Conservation (phyloP, 2,797 vertebrate species). For the Notamacropus eugenii region DNA sequence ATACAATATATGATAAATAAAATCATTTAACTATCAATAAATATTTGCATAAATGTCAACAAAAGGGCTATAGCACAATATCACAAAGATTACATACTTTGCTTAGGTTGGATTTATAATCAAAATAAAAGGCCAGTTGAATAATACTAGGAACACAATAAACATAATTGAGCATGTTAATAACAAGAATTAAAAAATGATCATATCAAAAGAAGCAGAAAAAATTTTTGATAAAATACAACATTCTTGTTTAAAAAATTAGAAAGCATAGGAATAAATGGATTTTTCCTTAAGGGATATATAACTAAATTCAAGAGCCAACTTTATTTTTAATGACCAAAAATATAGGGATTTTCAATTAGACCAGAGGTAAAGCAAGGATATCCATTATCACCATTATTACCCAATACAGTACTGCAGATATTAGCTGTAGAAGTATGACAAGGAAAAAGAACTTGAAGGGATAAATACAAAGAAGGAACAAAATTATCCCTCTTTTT, state of each 20-base stretch:
- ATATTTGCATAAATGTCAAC: not conserved
- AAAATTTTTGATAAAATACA: too few species aligned
- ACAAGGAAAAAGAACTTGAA: not conserved
- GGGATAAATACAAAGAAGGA: not conserved
- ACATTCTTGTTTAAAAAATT: too few species aligned
- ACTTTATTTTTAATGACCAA: not conserved
- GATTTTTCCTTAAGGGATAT: not conserved
- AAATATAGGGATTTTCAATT: not conserved
- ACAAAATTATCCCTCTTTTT: not conserved
- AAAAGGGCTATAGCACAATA: not conserved
- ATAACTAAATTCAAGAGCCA: not conserved
- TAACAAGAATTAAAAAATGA: not conserved
- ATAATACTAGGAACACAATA: not conserved
- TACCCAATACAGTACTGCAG: not conserved
- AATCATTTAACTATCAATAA: not conserved
- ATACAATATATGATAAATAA: not conserved
- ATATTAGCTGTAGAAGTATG: not conserved
- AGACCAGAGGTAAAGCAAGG: not conserved
- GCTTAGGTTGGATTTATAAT: not conserved
- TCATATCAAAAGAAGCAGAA: not conserved
- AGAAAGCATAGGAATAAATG: not conserved
- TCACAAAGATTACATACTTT: not conserved
- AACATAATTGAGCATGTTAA: not conserved
- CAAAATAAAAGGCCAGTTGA: not conserved
- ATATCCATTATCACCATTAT: not conserved